A percentile compares a stretch with the other conserved stretches of the same genome.
phyloP scores from a whole-genome alignment of 2,113 vertebrate species.

The Ammodramus savannarum region DNA sequence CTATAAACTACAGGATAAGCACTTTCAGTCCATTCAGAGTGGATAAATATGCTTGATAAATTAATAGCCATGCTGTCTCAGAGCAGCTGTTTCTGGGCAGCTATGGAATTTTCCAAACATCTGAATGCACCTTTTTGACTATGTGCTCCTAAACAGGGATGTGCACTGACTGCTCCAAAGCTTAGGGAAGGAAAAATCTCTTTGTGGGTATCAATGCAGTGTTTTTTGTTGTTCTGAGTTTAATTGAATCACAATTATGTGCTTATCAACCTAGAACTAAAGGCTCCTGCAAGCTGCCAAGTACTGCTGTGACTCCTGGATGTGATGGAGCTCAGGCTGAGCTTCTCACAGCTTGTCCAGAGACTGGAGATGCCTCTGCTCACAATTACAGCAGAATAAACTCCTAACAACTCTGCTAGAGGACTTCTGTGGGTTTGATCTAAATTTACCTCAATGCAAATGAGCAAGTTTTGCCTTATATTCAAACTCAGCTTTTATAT shows the following conservation, averaged over 20 bases:
- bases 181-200: neutral
- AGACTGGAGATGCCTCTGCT: neutral
- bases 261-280: neutral
- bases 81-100: neutral
- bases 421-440: neutral
- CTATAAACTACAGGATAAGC: neutral
- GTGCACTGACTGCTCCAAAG: neutral
- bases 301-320: neutral
- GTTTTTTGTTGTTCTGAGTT: neutral
- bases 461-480: neutral
- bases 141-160: neutral
- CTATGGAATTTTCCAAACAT: slow-evolving; percentile 8
- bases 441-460: neutral
- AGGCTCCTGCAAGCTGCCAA: neutral
- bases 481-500: neutral
- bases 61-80: neutral
- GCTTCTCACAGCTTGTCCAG: neutral
- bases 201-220: neutral
- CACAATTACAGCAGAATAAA: neutral
- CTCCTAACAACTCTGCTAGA: neutral
- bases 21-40: neutral
- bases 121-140: neutral
- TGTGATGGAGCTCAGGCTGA: neutral
- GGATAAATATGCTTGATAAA: neutral
- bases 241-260: neutral